Base-by-base conservation (phyloP, 2,888 invertebrate genomes). In the Tenthredo distinguenda region DNA sequence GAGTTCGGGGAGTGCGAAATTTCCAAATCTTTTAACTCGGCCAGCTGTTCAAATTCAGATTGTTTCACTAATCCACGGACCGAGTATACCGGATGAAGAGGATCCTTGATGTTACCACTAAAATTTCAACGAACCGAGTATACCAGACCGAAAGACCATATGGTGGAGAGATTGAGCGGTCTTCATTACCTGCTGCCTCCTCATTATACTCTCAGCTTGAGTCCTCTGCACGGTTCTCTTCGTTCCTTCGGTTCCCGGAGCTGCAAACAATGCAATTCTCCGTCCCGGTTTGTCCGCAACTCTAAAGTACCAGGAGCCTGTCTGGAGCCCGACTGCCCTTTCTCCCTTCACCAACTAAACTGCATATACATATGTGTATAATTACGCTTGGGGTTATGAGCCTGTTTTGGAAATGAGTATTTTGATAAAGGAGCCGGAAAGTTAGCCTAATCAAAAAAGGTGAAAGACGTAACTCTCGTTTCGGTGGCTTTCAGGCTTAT, bases 151-250 rank as follows among this genome's bases (percentile, higher is more conserved):
- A 55, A 58, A 87, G 86, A 87, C 87, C 86, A 87, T 87, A 89
- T 87, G 88, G 88, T 86, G 83, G 87, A 87, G 89, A 90, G 90
- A 91, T 91, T 90, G 91, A 91, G 89, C 90, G 90, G 89, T 91
- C 91, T 91, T 91, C 91, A 89, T 91, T 91, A 91, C 90, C 88
- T 90, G 91, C 90, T 88, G 90, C 86, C 88, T 89, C 90, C 91
- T 91, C 91, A 90, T 91, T 91, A 91, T 90, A 88, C 88, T 91
- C 91, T 89, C 90, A 91, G 91, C 90, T 90, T 90, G 91, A 91
- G 88, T 87, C 85, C 88, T 87, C 84, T 86, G 55, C 31, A n/a
- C 71, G 71, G 71, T 76, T 26, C 43, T 76, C 55, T 55, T 21
- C 6, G 81, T 58, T 81, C 21, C 26, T 15, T n/a, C 47, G 65